Conservation (phyloP, 2,113 vertebrate species). For the Sphaerodactylus townsendi region DNA sequence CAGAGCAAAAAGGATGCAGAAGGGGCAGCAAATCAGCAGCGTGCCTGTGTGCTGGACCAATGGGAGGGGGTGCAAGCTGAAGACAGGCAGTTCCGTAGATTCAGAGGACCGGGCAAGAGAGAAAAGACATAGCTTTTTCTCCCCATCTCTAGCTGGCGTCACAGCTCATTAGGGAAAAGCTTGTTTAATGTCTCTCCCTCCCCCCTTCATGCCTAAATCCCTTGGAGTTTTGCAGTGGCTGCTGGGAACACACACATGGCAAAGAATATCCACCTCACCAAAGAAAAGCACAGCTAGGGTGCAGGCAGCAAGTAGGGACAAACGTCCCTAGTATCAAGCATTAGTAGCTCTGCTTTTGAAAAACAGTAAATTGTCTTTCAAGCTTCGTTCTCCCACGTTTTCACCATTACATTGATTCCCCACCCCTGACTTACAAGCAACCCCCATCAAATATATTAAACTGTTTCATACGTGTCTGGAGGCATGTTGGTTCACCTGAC, state of each 20-base stretch:
- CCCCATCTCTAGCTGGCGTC: slow-evolving; percentile 71
- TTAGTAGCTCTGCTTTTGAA: background rate
- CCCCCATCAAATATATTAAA: background rate
- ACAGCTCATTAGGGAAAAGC: slow-evolving; percentile 76
- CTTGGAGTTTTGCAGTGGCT: slow-evolving; percentile 53
- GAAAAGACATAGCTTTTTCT: slow-evolving; percentile 69
- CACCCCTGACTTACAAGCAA: background rate
- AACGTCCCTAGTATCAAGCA: accelerated
- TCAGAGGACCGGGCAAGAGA: slow-evolving; percentile 68
- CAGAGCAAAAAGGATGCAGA: slow-evolving; percentile 65
- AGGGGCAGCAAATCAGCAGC: slow-evolving; percentile 66
- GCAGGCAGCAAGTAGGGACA: accelerated
- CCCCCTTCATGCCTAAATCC: slow-evolving; percentile 57
- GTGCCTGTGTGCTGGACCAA: background rate
- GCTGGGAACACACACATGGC: slow-evolving; percentile 46
- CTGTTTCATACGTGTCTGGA: accelerated
- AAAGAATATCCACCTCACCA: slow-evolving; percentile 29
- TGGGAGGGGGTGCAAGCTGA: slow-evolving; percentile 35
- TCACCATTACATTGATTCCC: background rate
- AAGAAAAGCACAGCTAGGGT: background rate
- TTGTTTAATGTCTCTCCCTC: slow-evolving; percentile 65
- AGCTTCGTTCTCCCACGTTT: accelerated
- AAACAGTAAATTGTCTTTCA: background rate
- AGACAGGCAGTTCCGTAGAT: slow-evolving; percentile 27
- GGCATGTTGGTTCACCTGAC: background rate